Evolutionary conservation across 2,888 invertebrate species (phyloP).

Genomic region (Anoplius nigerrimus): DNA sequence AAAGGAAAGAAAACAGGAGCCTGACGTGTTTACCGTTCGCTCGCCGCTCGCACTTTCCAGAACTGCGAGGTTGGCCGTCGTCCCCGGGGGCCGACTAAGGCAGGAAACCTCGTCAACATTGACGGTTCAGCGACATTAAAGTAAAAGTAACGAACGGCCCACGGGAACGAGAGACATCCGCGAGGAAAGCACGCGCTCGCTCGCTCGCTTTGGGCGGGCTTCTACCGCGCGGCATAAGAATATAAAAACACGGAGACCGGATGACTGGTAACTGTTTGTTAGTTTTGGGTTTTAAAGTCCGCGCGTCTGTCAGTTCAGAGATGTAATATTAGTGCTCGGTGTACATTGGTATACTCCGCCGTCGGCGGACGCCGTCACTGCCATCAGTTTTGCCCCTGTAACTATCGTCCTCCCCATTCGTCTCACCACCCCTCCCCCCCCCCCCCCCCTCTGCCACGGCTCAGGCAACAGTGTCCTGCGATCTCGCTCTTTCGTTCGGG

Average conservation of each 20-base stretch:
- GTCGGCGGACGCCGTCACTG: background rate
- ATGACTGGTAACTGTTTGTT: constrained; percentile 75
- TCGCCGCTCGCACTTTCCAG: background rate
- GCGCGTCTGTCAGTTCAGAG: constrained; percentile 74
- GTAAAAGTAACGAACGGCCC: constrained; percentile 47
- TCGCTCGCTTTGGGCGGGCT: constrained; percentile 49
- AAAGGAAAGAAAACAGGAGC: too few species aligned
- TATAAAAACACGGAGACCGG: constrained; percentile 75
- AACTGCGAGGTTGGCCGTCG: background rate
- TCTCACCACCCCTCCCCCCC: constrained; percentile 55
- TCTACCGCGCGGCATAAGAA: constrained; percentile 60
- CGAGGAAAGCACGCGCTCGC: constrained; percentile 9
- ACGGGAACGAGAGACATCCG: constrained; percentile 16
- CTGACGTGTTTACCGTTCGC: too few species aligned
- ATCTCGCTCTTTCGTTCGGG: constrained; percentile 9
- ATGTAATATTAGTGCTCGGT: constrained; percentile 74
- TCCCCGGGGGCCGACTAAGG: constrained; percentile 23
- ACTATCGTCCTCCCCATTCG: constrained; percentile 49
- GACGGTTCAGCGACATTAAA: constrained; percentile 43
- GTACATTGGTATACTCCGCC: constrained; percentile 35
- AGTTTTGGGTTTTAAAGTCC: constrained; percentile 75
- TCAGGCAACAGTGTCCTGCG: too few species aligned
- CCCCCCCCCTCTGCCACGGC: constrained; percentile 42
- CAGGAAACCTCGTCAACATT: constrained; percentile 34
- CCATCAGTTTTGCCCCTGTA: constrained; percentile 37